Evolutionary conservation across 1,140 invertebrate species (phyloP), one percentile per base, ranked within the genome.

Genomic region (Calycopis cecrops): DNA sequence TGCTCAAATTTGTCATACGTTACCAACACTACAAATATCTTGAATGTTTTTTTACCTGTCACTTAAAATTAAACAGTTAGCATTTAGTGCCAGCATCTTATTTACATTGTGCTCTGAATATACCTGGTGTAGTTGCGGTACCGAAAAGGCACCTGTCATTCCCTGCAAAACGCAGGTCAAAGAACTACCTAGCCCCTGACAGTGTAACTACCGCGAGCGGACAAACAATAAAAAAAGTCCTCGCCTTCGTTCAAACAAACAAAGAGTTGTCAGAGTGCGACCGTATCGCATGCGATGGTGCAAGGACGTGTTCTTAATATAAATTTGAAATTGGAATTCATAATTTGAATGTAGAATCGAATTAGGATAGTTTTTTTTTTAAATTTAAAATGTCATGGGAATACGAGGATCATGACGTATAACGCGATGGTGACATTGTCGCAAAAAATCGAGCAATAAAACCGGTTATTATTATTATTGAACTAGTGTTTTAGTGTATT

Each of bases 181-280:
- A 73, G 72, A 75, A 74, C 72, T 65, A 63, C 59, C 54, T 54
- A 62, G 57, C 55, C 57, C 57, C 53, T 56, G 57, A 53, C 57
- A 52, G 55, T 54, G 44, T 60, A 58, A 54, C 53, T 60, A 40
- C 55, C 61, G 56, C 37, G 56, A 62, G 42, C 59, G 59, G 65
- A 67, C 68, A 68, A 69, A 71, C 68, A 73, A 74, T 69, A 71
- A 74, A 76, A 64, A 78, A 79, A 56, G 16, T 35, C 56, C 44
- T 57, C 47, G 51, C 51, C 44, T 51, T 63, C 56, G 57, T 47
- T 44, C 57, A 55, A 37, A 65, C 64, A 77, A 75, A 82, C 79
- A 82, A 82, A 79, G 79, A 76, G 63, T 73, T 64, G 75, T 63
- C 62, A 76, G 65, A 62, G 69, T 65, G 21, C 21, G 21, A 66